Conservation (phyloP, 2,888 invertebrate species). For the Chromoteleia sp. region DNA sequence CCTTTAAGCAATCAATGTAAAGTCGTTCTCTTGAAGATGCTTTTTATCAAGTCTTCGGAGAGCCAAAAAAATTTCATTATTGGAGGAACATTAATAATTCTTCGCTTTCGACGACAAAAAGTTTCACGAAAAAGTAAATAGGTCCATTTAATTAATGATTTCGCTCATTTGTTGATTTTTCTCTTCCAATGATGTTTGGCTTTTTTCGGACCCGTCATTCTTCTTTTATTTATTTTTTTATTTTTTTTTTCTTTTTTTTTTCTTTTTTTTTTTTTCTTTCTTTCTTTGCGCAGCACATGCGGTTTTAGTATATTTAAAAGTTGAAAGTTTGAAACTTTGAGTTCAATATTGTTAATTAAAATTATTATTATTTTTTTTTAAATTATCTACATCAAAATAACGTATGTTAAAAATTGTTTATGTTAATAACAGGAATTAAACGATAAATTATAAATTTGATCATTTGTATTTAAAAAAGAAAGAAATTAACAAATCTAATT, state of each 20-base stretch:
- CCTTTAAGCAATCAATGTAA: too few relatives aligned
- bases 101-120: conserved; percentile 44
- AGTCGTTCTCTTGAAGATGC: too few relatives aligned
- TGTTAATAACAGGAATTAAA: too few relatives aligned
- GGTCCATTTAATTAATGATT: conserved; percentile 61
- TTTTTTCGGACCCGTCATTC: conserved; percentile 6
- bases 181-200: conserved; percentile 22
- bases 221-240: conserved; percentile 8
- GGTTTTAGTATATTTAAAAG: conserved; percentile 5
- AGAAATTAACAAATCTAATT: background rate
- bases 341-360: too few relatives aligned
- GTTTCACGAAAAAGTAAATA: conserved; percentile 39
- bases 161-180: conserved; percentile 32
- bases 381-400: too few relatives aligned
- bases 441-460: too few relatives aligned
- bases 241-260: background rate
- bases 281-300: conserved; percentile 10
- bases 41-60: conserved; percentile 63
- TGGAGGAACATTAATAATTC: conserved; percentile 60
- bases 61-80: conserved; percentile 56
- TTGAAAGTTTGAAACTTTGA: too few relatives aligned
- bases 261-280: background rate
- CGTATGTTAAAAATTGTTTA: too few relatives aligned
- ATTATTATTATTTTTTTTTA: too few relatives aligned
- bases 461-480: too few relatives aligned